Base-by-base conservation (phyloP, 2,113 vertebrate genomes). In the Sitta europaea region DNA sequence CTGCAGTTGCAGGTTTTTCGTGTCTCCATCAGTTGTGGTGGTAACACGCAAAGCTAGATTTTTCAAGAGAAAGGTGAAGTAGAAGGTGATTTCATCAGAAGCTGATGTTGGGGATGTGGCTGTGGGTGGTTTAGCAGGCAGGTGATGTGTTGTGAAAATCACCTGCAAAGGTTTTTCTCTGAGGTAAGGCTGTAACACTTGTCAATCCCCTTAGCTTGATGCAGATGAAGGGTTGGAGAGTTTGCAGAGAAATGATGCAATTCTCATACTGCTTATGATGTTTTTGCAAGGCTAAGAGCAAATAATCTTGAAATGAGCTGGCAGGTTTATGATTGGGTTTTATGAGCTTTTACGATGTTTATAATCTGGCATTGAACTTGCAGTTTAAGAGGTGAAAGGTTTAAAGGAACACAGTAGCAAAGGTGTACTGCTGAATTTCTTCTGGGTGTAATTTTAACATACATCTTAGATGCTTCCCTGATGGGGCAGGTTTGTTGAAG, bases 301-400 rank as follows among this genome's bases (percentile, higher is more conserved):
- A 96, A 94, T 92, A 96, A 77, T 96, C 90, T 86, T 88, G 78
- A 94, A 96, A 80, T 93, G 85, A 95, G 72, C 85, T 96, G 94
- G 96, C 95, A 96, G 96, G 70, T 96, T 96, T 96, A 95, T 97
- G 96, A 87, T 90, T 90, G 83, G 88, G 18, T 93, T 96, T 94
- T 97, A 96, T 74, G 87, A 93, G 93, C 50, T 94, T 96, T 97
- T 95, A 96, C 92, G 43, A 92, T 94, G 94, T 97, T 95, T 97
- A 95, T 96, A 96, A 97, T 96, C 93, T 95, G 94, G 93, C 93
- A 94, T 42, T 90, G 96, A 96, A 96, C 88, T 95, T 11, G 3
- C 79, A 80, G 87, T 97, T 95, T 94, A 95, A 76, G 94, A 96
- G 96, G 94, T 96, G 93, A 94, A 95, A 95, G 92, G 94, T 95